Evolutionary conservation across 2,888 invertebrate genomes (phyloP).

Genomic region (Agrochola macilenta): DNA sequence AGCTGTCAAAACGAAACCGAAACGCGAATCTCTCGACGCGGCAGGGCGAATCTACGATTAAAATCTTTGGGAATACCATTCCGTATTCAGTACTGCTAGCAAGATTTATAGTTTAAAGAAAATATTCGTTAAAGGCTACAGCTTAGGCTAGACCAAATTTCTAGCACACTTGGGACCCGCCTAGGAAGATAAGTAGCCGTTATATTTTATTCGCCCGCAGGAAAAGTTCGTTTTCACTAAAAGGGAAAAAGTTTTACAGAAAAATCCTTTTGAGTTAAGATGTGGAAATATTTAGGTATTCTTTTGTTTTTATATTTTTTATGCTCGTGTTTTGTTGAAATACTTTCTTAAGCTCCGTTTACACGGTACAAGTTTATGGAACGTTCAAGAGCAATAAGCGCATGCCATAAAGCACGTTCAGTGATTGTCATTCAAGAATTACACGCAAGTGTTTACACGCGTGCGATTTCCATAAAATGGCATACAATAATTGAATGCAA

Average conservation of each 20-base stretch:
- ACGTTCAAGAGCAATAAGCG: no score
- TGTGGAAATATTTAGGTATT: slow-evolving; percentile 7
- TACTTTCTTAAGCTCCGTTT: not conserved
- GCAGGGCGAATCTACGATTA: not conserved
- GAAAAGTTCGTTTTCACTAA: slow-evolving; percentile 29
- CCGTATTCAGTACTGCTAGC: slow-evolving; percentile 10
- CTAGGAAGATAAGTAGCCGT: slow-evolving; percentile 22
- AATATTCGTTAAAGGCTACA: slow-evolving; percentile 24
- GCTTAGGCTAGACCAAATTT: slow-evolving; percentile 34
- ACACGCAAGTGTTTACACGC: no score
- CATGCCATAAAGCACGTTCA: no score
- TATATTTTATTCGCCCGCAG: slow-evolving; percentile 37
- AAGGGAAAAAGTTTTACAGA: slow-evolving; percentile 40
- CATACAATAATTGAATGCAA: no score
- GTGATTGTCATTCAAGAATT: no score
- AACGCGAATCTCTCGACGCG: not conserved
- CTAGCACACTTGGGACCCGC: slow-evolving; percentile 38
- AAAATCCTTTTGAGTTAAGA: slow-evolving; percentile 49
- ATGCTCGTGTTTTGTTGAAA: slow-evolving; percentile 1
- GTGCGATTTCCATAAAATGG: no score
- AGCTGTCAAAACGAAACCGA: not conserved
- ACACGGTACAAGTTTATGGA: no score
- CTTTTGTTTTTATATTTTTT: slow-evolving; percentile 14
- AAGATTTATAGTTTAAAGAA: slow-evolving; percentile 32
- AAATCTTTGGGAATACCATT: slow-evolving; percentile 12